These are phyloP conservation scores for Caenorhabditis japonica DNA, from an alignment of 2,888 invertebrate genomes.

Conservation along the genomic window DNA sequence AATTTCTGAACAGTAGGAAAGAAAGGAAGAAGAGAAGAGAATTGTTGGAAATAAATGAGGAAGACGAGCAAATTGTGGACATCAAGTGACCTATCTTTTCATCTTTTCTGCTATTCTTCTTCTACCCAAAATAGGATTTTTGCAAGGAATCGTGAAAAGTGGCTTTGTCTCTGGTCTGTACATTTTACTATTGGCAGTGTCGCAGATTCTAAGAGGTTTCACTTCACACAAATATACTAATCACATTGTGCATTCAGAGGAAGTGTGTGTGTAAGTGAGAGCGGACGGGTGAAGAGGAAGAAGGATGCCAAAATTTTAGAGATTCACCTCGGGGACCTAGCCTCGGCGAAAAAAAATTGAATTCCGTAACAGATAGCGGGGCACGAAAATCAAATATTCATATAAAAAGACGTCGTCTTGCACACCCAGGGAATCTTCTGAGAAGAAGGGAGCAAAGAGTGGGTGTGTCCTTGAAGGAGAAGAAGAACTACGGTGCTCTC, in stretches of 20 bases:
- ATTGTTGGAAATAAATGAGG: conserved; percentile 12
- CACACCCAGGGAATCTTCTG: conserved; percentile 38
- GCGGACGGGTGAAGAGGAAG: neutral
- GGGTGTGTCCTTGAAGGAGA: conserved; percentile 44
- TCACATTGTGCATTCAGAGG: conserved; percentile 19
- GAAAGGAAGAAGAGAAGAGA: neutral
- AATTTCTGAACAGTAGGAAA: conserved; percentile 40
- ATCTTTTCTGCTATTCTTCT: conserved; percentile 7
- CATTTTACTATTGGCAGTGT: no score
- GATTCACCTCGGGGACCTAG: conserved; percentile 22
- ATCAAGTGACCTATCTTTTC: no score
- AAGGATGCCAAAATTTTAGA: neutral
- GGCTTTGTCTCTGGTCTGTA: conserved; percentile 21
- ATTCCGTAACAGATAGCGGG: conserved; percentile 42
- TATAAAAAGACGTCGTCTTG: conserved; percentile 45
- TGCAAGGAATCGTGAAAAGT: no score
- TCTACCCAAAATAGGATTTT: conserved; percentile 2
- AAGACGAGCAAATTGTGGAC: conserved; percentile 3
- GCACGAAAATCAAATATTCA: conserved; percentile 48
- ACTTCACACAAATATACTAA: conserved; percentile 24
- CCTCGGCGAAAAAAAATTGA: conserved; percentile 24
- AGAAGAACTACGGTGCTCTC: conserved; percentile 50
- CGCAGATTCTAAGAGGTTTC: conserved; percentile 40
- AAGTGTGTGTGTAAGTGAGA: conserved; percentile 2
- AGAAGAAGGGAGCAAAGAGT: conserved; percentile 19